These are phyloP conservation scores for Himalopsyche kuldschensis DNA, from an alignment of 2,888 invertebrate species.

Conservation along the genomic window DNA sequence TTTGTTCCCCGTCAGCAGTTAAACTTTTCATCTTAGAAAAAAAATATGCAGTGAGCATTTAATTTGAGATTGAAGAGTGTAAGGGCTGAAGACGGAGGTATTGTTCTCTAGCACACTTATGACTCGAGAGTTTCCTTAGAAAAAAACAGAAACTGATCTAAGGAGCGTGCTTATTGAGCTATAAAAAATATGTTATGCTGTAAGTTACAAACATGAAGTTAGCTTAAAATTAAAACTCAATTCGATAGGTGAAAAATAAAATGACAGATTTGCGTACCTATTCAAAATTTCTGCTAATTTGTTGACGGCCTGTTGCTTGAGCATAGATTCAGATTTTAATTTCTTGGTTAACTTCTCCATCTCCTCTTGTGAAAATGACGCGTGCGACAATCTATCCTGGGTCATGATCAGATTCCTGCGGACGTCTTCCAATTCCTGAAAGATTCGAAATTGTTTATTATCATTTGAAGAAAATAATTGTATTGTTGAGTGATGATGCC, in stretches of 20 bases:
- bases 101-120: slow-evolving; percentile 57
- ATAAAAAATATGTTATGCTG: not conserved
- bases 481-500: too few species aligned
- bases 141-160: slow-evolving; percentile 57
- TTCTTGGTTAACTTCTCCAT: slow-evolving; percentile 80
- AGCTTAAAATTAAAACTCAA: too few species aligned
- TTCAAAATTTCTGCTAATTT: slow-evolving; percentile 98
- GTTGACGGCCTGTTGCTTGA: slow-evolving; percentile 93
- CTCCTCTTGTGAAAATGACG: slow-evolving; percentile 73
- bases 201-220: not conserved
- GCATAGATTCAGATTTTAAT: slow-evolving; percentile 81
- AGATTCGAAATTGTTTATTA: slow-evolving; percentile 41
- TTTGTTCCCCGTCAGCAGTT: not conserved
- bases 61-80: not conserved
- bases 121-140: slow-evolving; percentile 59
- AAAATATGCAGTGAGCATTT: not conserved
- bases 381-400: slow-evolving; percentile 74
- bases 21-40: not conserved
- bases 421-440: slow-evolving; percentile 81
- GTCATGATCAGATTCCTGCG: slow-evolving; percentile 74
- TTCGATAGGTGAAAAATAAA: slow-evolving; percentile 12
- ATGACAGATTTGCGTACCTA: slow-evolving; percentile 66
- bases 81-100: slow-evolving; percentile 46
- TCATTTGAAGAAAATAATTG: not conserved
- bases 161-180: slow-evolving; percentile 40